Percentiles rank a stretch among this genome's conserved stretches.
phyloP scores from a whole-genome alignment of 2,888 invertebrate species.

The Saturnia pavonia region DNA sequence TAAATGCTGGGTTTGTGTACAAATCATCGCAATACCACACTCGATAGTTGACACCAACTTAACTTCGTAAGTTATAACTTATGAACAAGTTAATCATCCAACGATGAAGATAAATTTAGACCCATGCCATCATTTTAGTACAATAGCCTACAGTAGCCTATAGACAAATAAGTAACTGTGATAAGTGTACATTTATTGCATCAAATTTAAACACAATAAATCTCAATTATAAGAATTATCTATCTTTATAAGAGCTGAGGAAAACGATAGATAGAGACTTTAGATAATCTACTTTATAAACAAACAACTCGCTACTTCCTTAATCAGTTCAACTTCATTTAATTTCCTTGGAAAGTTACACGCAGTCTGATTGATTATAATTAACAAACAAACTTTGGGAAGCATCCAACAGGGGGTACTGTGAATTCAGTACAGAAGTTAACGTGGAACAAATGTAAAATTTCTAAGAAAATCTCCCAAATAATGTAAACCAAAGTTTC shows the following conservation, averaged over 20 bases:
- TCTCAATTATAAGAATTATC: not conserved
- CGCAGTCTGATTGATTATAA: slow-evolving; percentile 14
- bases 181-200: not conserved
- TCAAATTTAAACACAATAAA: not conserved
- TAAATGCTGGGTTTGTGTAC: too few relatives aligned
- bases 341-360: slow-evolving; percentile 11
- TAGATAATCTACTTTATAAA: slow-evolving; percentile 6
- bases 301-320: slow-evolving; percentile 9
- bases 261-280: not conserved
- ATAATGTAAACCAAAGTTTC: slow-evolving; percentile 44
- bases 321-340: not conserved
- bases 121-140: not conserved
- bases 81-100: not conserved
- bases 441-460: slow-evolving; percentile 29
- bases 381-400: slow-evolving; percentile 16
- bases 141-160: too few relatives aligned
- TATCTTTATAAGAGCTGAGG: not conserved
- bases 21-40: too few relatives aligned
- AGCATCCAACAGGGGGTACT: slow-evolving; percentile 2
- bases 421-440: not conserved
- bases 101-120: not conserved
- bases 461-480: slow-evolving; percentile 35
- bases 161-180: not conserved
- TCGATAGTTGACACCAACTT: not conserved
- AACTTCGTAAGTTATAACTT: not conserved